Conservation (phyloP, 2,797 vertebrate genomes). For the Picus viridis region DNA sequence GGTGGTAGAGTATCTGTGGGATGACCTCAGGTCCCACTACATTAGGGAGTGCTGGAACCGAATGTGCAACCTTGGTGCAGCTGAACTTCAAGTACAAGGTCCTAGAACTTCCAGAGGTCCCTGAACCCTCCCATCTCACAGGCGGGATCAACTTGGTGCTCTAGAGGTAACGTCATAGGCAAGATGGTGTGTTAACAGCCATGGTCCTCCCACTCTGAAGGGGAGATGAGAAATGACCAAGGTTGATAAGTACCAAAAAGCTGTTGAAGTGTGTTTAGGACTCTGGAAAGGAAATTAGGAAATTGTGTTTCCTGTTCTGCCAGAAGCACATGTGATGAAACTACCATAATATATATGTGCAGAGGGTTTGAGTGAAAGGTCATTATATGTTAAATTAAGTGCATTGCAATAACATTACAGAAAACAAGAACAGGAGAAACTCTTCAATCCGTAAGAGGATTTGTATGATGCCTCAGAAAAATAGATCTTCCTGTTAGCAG, state of each 20-base stretch:
- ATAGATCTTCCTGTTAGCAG: conserved; percentile 41
- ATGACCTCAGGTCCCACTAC: neutral
- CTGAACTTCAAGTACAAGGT: neutral
- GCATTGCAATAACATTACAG: conserved; percentile 37
- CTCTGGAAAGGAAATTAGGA: conserved; percentile 1
- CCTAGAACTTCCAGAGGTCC: neutral
- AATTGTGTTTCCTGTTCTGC: conserved; percentile 46
- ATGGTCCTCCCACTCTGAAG: neutral
- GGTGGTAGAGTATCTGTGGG: neutral
- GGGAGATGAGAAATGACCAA: conserved; percentile 5
- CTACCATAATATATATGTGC: neutral
- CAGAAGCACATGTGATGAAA: conserved; percentile 15
- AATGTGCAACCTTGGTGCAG: neutral
- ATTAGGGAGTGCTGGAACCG: neutral
- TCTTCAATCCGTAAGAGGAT: conserved; percentile 40
- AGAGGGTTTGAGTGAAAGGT: conserved; percentile 52
- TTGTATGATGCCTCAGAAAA: conserved; percentile 55
- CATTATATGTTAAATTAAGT: conserved; percentile 52
- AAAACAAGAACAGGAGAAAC: conserved; percentile 62
- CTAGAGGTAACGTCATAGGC: neutral
- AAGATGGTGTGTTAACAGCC: neutral
- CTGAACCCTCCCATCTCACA: neutral
- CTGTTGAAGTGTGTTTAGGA: conserved; percentile 15
- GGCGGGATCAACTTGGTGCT: neutral
- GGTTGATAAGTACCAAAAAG: conserved; percentile 14